These are phyloP conservation scores for Cheirogaleus major DNA, from an alignment of 2,797 vertebrate genomes.

Conservation along the genomic window DNA sequence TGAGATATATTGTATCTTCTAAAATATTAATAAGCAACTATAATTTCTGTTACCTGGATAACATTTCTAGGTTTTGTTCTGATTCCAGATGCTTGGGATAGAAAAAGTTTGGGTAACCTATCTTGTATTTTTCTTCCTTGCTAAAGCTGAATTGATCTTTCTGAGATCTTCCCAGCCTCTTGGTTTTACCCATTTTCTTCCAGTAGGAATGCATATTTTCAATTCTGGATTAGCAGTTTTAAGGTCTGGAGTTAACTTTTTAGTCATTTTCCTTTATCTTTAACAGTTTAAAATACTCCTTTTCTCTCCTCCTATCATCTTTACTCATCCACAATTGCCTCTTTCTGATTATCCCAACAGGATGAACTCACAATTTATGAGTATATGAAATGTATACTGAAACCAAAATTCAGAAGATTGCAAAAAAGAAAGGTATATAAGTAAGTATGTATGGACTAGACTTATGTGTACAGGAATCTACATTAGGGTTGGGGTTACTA, in stretches of 20 bases:
- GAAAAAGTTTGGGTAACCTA: background rate
- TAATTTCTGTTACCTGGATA: background rate
- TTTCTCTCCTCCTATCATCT: background rate
- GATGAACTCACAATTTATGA: background rate
- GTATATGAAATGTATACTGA: background rate
- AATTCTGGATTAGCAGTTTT: background rate
- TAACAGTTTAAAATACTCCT: background rate
- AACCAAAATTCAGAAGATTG: background rate
- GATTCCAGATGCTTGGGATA: background rate
- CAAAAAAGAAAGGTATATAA: background rate
- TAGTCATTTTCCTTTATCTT: background rate
- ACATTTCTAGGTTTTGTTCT: background rate
- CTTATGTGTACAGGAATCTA: background rate
- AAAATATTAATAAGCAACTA: slow-evolving; percentile 26
- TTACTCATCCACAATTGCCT: background rate
- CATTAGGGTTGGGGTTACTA: background rate
- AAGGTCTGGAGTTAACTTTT: background rate
- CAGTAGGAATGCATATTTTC: background rate
- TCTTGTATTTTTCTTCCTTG: background rate
- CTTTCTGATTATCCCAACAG: background rate
- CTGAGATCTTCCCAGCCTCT: background rate
- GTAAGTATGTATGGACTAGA: background rate
- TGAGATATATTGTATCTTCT: background rate
- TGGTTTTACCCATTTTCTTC: background rate
- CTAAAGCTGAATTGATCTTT: background rate